These are phyloP conservation scores for Zeugodacus cucurbitae DNA, from an alignment of 1,140 invertebrate genomes.

Conservation along the genomic window DNA sequence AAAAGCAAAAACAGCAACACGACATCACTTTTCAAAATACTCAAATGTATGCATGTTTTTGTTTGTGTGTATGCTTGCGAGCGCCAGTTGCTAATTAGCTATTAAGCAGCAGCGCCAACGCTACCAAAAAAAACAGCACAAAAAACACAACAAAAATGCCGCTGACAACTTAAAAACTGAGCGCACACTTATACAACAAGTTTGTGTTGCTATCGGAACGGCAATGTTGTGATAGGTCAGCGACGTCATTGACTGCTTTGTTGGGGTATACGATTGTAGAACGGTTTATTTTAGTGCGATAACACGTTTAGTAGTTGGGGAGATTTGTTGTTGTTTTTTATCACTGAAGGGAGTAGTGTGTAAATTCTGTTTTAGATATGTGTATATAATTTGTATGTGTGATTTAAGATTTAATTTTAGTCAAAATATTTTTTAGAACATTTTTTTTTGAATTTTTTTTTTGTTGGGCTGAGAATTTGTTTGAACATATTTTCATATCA, in stretches of 20 bases:
- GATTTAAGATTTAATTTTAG: too few species aligned
- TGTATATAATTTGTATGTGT: too few species aligned
- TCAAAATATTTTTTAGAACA: too few species aligned
- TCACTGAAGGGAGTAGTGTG: too few species aligned
- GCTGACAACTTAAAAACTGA: background rate
- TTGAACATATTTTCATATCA: too few species aligned
- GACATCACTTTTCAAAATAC: background rate
- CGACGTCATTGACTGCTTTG: background rate
- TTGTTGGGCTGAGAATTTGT: too few species aligned
- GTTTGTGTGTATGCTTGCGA: background rate
- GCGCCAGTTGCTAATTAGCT: background rate
- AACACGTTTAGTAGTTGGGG: too few species aligned
- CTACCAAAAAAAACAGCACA: too few species aligned
- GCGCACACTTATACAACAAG: background rate
- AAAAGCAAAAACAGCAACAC: background rate
- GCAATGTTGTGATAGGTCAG: background rate
- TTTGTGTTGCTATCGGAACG: background rate
- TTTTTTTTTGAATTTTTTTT: too few species aligned
- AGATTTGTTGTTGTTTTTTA: too few species aligned
- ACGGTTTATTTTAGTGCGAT: too few species aligned
- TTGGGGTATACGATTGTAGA: background rate
- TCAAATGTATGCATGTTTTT: background rate
- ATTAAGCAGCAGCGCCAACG: background rate
- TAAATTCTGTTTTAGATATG: too few species aligned
- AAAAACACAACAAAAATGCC: background rate